Evolutionary conservation across 2,113 vertebrate species (phyloP).

Genomic region (Pteropus alecto): DNA sequence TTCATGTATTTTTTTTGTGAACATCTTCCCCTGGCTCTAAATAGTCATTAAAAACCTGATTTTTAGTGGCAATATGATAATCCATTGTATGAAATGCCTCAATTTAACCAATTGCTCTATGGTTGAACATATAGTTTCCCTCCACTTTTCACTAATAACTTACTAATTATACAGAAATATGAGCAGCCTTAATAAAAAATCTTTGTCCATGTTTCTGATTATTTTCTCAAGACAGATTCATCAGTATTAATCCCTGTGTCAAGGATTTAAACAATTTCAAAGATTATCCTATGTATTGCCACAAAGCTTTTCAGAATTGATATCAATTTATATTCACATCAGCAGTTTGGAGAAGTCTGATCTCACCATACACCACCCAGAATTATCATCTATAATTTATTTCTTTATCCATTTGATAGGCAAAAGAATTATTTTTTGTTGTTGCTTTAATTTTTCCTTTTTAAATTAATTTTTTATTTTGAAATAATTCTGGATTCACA

Average conservation of each 20-base stretch:
- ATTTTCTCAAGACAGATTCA: constrained; percentile 38
- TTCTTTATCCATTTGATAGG: neutral
- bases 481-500: neutral
- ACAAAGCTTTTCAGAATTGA: constrained; percentile 27
- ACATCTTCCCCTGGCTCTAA: neutral
- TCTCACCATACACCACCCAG: neutral
- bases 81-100: neutral
- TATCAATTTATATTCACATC: constrained; percentile 11
- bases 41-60: neutral
- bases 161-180: constrained; percentile 43
- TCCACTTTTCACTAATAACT: constrained; percentile 18
- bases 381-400: neutral
- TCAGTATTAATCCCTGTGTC: constrained; percentile 7
- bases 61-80: neutral
- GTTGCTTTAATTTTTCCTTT: neutral
- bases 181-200: neutral
- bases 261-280: constrained; percentile 59
- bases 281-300: neutral
- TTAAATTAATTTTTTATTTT: neutral
- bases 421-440: neutral
- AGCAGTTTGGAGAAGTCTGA: neutral
- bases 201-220: constrained; percentile 47
- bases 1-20: neutral
- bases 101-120: neutral
- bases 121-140: neutral